phyloP scores from a whole-genome alignment of 2,797 vertebrate species.

The Hemibagrus guttatus region DNA sequence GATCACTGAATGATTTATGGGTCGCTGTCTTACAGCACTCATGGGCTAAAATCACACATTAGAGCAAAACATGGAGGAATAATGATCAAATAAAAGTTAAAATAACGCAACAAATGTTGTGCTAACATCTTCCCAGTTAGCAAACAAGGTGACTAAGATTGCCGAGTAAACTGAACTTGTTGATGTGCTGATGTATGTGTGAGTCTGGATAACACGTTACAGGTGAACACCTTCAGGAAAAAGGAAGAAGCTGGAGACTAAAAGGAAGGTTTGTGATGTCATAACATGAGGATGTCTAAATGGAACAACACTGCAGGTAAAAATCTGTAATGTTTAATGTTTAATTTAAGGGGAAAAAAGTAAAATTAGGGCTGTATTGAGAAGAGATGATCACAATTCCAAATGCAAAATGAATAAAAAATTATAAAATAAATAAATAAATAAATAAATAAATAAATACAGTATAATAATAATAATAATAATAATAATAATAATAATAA shows the following conservation, averaged over 20 bases:
- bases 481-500: no score
- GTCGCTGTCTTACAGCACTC: not conserved
- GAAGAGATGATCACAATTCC: no score
- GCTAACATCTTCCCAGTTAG: not conserved
- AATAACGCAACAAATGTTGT: not conserved
- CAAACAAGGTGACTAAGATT: not conserved
- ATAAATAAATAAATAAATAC: not conserved
- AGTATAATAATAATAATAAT: no score
- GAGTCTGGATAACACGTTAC: not conserved
- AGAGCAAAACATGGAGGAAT: not conserved
- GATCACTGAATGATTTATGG: not conserved
- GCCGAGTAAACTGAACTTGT: not conserved
- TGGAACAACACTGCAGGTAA: not conserved
- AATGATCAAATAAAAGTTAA: not conserved
- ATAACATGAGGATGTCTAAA: not conserved
- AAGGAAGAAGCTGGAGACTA: not conserved
- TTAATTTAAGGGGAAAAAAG: no score
- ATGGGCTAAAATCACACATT: not conserved
- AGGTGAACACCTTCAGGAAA: not conserved
- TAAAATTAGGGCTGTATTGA: no score
- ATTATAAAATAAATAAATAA: no score
- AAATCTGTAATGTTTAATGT: not conserved
- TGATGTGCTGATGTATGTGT: no score
- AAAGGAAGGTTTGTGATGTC: not conserved
- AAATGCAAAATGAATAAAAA: no score